Evolutionary conservation across 2,888 invertebrate genomes (phyloP).

Genomic region (Apeira syringaria): DNA sequence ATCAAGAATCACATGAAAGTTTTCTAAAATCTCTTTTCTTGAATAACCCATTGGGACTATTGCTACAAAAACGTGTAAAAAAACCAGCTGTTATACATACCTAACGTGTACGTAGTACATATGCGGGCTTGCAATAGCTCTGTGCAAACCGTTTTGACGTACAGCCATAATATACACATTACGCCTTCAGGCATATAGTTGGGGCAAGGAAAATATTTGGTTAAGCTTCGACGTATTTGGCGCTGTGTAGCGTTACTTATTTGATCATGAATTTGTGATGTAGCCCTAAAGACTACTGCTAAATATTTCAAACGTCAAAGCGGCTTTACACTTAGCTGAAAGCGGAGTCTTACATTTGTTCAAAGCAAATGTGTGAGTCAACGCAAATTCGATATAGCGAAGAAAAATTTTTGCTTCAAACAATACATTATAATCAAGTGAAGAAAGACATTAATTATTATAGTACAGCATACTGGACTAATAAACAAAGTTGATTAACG

Average conservation of each 20-base stretch:
- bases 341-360: slow-evolving; percentile 10
- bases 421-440: neutral
- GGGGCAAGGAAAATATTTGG: slow-evolving; percentile 14
- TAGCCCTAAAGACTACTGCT: slow-evolving; percentile 11
- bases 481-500: neutral
- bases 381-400: too few species aligned
- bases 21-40: too few species aligned
- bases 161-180: neutral
- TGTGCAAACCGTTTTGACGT: neutral
- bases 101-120: too few species aligned
- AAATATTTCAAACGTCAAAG: slow-evolving; percentile 18
- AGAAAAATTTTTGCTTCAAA: neutral
- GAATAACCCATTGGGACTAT: too few species aligned
- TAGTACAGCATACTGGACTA: neutral
- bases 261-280: slow-evolving; percentile 20
- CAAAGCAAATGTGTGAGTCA: slow-evolving; percentile 11
- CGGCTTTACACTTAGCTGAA: slow-evolving; percentile 8
- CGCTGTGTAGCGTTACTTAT: slow-evolving; percentile 9
- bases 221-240: slow-evolving; percentile 5
- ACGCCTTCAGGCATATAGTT: slow-evolving; percentile 1
- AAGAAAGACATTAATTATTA: neutral
- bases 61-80: too few species aligned
- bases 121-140: neutral
- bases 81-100: too few species aligned
- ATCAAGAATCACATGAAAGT: too few species aligned